Base-by-base conservation (phyloP, 2,113 vertebrate species). In the Zootoca vivipara region DNA sequence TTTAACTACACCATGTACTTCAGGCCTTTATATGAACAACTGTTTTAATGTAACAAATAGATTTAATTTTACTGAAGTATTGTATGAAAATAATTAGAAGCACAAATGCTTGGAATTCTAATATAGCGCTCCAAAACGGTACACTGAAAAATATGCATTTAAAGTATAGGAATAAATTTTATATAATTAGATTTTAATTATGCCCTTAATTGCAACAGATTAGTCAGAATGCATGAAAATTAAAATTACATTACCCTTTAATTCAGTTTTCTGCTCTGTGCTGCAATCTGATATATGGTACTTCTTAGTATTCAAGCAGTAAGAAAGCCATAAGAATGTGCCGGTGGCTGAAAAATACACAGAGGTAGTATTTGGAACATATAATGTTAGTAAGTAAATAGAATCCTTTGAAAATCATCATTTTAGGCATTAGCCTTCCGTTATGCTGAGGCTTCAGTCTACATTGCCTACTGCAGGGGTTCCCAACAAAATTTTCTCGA, bases 401-500 rank as follows among this genome's bases (percentile, higher is more conserved):
- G 81, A 87, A 88, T 83, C 89, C 24, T 87, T 88, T 88, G 22
- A 83, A 83, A 92, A 91, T 46, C 20, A 87, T 86, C 84, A 89
- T 70, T 52, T 28, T 65, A 20, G 78, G 87, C 80, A 93, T 12
- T 7, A 73, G 90, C 38, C 64, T 42, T 82, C 26, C 38, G 26
- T 3, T 20, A 16, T 65, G 35, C 26, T 42, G 65, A 13, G 42
- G 81, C 65, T 40, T 3, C 38, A 64, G 16, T 42, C 38, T 42
- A 82, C 67, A 42, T 30, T 67, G 38, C 26, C 26, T 13, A 42
- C 9, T 20, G 28, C n/a, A n/a, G n/a, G n/a, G n/a, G n/a, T n/a
- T n/a, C n/a, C n/a, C n/a, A n/a, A n/a, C n/a, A n/a, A n/a, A n/a
- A n/a, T n/a, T n/a, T n/a, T n/a, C n/a, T n/a, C n/a, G n/a, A n/a